Evolutionary conservation across 2,113 vertebrate genomes (phyloP).

Genomic region (Bostrychus sinensis): DNA sequence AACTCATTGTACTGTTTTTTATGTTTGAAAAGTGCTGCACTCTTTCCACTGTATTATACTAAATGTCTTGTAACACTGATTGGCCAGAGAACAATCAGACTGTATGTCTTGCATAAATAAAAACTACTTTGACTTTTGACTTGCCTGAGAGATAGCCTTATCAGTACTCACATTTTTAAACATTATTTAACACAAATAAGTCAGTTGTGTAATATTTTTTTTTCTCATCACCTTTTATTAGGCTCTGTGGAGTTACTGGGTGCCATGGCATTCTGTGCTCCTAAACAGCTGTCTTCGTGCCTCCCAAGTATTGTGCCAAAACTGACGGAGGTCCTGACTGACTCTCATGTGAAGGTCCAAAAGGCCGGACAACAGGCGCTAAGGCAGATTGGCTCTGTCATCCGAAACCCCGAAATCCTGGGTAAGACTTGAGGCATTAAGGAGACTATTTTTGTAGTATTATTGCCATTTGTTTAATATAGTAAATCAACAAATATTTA

Average conservation of each 20-base stretch:
- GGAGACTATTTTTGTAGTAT: neutral
- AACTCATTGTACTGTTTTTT: too few relatives aligned
- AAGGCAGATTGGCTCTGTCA: slow-evolving; percentile 95
- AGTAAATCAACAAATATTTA: too few relatives aligned
- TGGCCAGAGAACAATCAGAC: too few relatives aligned
- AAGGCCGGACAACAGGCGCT: slow-evolving; percentile 97
- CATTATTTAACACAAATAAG: too few relatives aligned
- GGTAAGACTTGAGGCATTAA: slow-evolving; percentile 75
- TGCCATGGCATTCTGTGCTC: slow-evolving; percentile 97
- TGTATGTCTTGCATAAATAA: too few relatives aligned
- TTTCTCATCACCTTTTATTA: slow-evolving; percentile 42
- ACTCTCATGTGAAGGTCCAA: slow-evolving; percentile 98
- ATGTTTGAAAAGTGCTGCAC: too few relatives aligned
- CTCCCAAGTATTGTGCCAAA: slow-evolving; percentile 98
- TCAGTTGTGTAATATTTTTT: neutral
- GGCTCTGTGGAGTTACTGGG: slow-evolving; percentile 96
- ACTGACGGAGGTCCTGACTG: slow-evolving; percentile 95
- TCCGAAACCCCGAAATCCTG: slow-evolving; percentile 96
- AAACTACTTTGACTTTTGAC: too few relatives aligned
- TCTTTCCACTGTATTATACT: too few relatives aligned
- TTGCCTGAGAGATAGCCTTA: too few relatives aligned
- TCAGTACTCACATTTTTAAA: too few relatives aligned
- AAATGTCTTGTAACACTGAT: too few relatives aligned
- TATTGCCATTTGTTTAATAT: too few relatives aligned
- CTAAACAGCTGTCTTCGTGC: slow-evolving; percentile 97